Evolutionary conservation across 1,140 invertebrate species (phyloP).

Genomic region (Drosophila nigromelanica): DNA sequence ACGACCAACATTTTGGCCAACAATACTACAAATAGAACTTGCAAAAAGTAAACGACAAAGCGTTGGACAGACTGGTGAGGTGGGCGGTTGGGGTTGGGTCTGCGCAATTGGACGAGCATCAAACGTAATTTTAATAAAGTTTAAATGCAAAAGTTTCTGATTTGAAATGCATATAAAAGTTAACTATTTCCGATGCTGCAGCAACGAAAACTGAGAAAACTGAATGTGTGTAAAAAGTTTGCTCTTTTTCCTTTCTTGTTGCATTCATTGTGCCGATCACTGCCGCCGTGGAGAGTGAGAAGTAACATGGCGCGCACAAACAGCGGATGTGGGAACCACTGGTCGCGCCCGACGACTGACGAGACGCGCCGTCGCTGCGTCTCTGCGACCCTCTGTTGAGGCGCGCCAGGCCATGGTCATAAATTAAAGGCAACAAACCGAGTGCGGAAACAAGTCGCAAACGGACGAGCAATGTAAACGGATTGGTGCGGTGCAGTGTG

Average conservation of each 20-base stretch:
- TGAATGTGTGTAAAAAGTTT: conserved; percentile 72
- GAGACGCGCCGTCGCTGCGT: conserved; percentile 46
- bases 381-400: conserved; percentile 15
- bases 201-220: conserved; percentile 42
- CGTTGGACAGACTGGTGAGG: neutral
- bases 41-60: conserved; percentile 36
- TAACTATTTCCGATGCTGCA: conserved; percentile 73
- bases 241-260: conserved; percentile 19
- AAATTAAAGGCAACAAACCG: conserved; percentile 78
- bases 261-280: conserved; percentile 52
- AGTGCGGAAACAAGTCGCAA: conserved; percentile 66
- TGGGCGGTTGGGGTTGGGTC: neutral
- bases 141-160: conserved; percentile 78
- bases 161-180: conserved; percentile 81
- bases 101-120: conserved; percentile 56
- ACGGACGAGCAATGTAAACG: conserved; percentile 25
- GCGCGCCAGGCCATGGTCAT: conserved; percentile 65
- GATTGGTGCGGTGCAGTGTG: neutral
- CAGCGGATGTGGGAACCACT: conserved; percentile 60
- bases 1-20: conserved; percentile 31
- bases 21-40: conserved; percentile 35
- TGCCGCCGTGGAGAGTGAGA: conserved; percentile 7
- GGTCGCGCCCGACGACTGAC: conserved; percentile 44
- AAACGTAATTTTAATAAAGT: conserved; percentile 79
- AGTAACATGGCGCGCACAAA: conserved; percentile 46